Conservation (phyloP, 2,113 vertebrate species). For the Eurystomus gularis region DNA sequence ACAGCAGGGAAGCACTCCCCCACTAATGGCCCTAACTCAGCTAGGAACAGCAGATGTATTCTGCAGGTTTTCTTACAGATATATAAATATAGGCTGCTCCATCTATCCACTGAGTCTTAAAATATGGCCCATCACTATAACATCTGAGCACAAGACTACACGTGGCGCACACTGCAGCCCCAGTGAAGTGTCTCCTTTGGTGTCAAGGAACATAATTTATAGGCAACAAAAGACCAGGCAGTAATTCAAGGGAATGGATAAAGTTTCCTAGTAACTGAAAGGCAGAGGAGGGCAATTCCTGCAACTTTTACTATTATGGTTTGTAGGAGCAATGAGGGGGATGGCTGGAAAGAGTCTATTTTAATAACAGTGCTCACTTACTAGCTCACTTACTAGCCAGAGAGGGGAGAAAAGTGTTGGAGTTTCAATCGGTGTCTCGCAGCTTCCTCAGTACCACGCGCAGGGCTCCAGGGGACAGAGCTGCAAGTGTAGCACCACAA, state of each 20-base stretch:
- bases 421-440: background rate
- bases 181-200: background rate
- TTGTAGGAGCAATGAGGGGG: background rate
- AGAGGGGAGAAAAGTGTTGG: background rate
- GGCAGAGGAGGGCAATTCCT: background rate
- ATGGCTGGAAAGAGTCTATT: background rate
- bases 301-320: background rate
- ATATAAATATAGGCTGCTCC: background rate
- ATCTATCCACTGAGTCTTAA: background rate
- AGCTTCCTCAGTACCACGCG: fast-evolving
- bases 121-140: background rate
- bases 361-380: background rate
- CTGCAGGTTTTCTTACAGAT: background rate
- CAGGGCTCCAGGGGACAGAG: background rate
- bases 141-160: background rate
- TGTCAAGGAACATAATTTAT: background rate
- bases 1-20: background rate
- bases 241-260: background rate
- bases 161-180: fast-evolving
- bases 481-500: fast-evolving
- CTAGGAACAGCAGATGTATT: background rate
- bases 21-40: background rate
- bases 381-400: background rate
- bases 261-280: background rate
- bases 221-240: background rate